These are phyloP conservation scores for Chloroceryle aenea DNA, from an alignment of 2,113 vertebrate genomes.

Conservation along the genomic window DNA sequence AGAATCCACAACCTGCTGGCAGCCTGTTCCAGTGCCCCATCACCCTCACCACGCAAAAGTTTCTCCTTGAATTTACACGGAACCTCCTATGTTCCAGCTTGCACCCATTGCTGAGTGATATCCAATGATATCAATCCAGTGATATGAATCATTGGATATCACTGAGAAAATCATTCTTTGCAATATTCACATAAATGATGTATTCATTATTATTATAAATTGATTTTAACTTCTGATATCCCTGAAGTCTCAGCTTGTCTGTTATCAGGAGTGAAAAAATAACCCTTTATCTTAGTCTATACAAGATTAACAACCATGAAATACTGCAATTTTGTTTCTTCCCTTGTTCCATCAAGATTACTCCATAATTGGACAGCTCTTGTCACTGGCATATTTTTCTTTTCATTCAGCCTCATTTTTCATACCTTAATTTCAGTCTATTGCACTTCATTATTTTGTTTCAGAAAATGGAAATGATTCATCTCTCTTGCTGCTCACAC, in stretches of 20 bases:
- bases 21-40: too few relatives aligned
- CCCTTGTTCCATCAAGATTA: background rate
- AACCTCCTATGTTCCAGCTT: too few relatives aligned
- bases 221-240: background rate
- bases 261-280: background rate
- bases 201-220: background rate
- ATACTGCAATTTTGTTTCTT: background rate
- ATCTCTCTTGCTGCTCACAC: background rate
- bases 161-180: background rate
- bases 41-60: too few relatives aligned
- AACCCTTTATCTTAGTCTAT: background rate
- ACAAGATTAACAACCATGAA: background rate
- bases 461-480: background rate
- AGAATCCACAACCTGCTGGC: too few relatives aligned
- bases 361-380: background rate
- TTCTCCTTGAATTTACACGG: too few relatives aligned
- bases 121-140: too few relatives aligned
- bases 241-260: background rate
- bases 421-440: background rate
- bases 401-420: constrained; percentile 1
- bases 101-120: too few relatives aligned
- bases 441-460: background rate
- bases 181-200: background rate
- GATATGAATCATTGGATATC: too few relatives aligned
- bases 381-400: background rate